Conservation (phyloP, 2,888 invertebrate genomes). For the Hoplodrina ambigua region DNA sequence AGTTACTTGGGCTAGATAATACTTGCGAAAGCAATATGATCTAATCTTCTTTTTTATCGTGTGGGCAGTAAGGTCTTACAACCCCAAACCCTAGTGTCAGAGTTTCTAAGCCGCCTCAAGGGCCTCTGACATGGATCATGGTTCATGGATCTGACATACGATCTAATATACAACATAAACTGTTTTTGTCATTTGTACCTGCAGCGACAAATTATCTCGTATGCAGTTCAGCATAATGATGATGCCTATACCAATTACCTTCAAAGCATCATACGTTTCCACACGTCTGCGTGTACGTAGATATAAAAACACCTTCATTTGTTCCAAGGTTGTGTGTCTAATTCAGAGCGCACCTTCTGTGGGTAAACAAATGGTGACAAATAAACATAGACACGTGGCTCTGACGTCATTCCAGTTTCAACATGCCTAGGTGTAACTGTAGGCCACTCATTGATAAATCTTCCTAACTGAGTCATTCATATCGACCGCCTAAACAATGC, state of each 20-base stretch:
- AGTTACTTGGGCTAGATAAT: background rate
- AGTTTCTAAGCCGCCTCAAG: too few relatives aligned
- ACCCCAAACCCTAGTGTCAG: too few relatives aligned
- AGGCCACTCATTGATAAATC: constrained; percentile 37
- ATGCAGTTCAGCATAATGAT: constrained; percentile 5
- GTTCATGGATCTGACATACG: too few relatives aligned
- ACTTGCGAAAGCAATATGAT: background rate
- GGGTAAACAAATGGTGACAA: constrained; percentile 29
- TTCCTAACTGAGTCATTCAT: constrained; percentile 32
- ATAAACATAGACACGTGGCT: constrained; percentile 30
- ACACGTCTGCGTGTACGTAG: background rate
- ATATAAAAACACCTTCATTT: constrained; percentile 21
- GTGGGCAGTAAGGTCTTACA: too few relatives aligned
- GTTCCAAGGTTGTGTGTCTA: constrained; percentile 42
- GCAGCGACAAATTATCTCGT: background rate
- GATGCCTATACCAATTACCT: constrained; percentile 25
- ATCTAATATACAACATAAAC: background rate
- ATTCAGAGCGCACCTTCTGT: constrained; percentile 41
- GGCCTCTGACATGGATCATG: too few relatives aligned
- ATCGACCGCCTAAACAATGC: constrained; percentile 10
- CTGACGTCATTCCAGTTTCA: constrained; percentile 19
- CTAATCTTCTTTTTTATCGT: too few relatives aligned
- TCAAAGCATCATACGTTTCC: constrained; percentile 2
- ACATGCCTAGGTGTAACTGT: constrained; percentile 13
- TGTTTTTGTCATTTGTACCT: background rate